phyloP scores from a whole-genome alignment of 2,797 vertebrate species.

The Bovichtus diacanthus region DNA sequence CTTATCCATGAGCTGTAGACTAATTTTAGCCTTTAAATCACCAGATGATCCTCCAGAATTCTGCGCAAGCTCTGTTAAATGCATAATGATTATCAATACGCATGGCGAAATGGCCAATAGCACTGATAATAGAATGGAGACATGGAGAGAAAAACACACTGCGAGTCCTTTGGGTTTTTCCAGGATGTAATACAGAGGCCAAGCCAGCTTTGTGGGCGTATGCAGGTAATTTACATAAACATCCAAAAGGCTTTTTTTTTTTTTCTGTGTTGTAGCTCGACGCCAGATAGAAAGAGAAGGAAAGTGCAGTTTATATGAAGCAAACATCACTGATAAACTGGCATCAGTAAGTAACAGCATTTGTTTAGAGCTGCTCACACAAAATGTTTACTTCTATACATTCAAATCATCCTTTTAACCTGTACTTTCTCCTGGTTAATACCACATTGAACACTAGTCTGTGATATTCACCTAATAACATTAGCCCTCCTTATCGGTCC shows the following conservation, averaged over 20 bases:
- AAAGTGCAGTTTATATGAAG: constrained; percentile 34
- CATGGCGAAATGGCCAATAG: constrained; percentile 11
- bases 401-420: constrained; percentile 22
- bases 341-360: constrained; percentile 16
- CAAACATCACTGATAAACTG: constrained; percentile 14
- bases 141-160: constrained; percentile 36
- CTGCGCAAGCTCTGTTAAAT: constrained; percentile 20
- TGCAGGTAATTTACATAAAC: constrained; percentile 59
- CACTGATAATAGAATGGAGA: constrained; percentile 20
- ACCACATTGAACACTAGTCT: background rate
- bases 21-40: constrained; percentile 1
- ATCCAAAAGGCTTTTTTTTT: constrained; percentile 16
- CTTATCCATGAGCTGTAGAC: constrained; percentile 15
- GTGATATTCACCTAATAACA: background rate
- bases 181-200: constrained; percentile 34
- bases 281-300: constrained; percentile 23
- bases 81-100: constrained; percentile 19
- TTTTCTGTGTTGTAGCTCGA: constrained; percentile 10
- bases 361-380: constrained; percentile 16
- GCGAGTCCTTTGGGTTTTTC: constrained; percentile 35
- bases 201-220: constrained; percentile 55
- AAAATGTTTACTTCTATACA: constrained; percentile 25
- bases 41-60: constrained; percentile 1
- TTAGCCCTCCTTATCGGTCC: background rate
- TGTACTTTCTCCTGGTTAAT: background rate